Percentiles rank a stretch among this genome's conserved stretches.
These are phyloP conservation scores for Eristalis tenax DNA, from an alignment of 2,888 invertebrate species.

Conservation along the genomic window DNA sequence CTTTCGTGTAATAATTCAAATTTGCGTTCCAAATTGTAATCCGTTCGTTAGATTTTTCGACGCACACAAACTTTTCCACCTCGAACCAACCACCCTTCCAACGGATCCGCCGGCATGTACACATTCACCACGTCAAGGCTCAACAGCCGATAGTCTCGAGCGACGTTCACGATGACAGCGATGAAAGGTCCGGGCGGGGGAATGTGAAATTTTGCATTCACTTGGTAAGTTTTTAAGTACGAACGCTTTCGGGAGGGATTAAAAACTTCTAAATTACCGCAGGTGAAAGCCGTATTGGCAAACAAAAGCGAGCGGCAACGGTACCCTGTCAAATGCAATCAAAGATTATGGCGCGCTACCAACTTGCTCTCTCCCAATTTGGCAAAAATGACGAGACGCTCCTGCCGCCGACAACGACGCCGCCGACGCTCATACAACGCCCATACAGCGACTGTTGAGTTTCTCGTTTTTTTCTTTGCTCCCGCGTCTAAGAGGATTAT, in stretches of 20 bases:
- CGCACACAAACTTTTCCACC: slow-evolving; percentile 21
- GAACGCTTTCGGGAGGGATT: slow-evolving; percentile 46
- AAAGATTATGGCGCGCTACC: slow-evolving; percentile 26
- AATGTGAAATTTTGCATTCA: slow-evolving; percentile 30
- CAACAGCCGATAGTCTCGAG: not conserved
- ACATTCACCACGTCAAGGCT: not conserved
- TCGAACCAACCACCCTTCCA: not conserved
- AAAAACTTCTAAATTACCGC: slow-evolving; percentile 45
- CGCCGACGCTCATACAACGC: not conserved
- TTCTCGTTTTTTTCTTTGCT: not conserved
- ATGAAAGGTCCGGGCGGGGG: not conserved
- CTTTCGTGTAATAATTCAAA: slow-evolving; percentile 41
- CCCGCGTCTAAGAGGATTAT: slow-evolving; percentile 17
- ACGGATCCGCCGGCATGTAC: not conserved
- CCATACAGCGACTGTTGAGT: not conserved
- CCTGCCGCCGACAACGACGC: not conserved
- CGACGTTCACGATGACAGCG: not conserved
- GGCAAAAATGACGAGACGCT: not conserved
- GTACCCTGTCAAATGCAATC: slow-evolving; percentile 37
- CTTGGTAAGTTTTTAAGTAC: slow-evolving; percentile 35
- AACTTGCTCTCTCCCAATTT: not conserved
- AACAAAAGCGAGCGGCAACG: slow-evolving; percentile 3
- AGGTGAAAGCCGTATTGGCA: slow-evolving; percentile 30
- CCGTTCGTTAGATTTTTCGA: slow-evolving; percentile 35
- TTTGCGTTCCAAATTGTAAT: slow-evolving; percentile 46